Evolutionary conservation across 2,888 invertebrate species (phyloP).

Genomic region (Eurytoma californica): DNA sequence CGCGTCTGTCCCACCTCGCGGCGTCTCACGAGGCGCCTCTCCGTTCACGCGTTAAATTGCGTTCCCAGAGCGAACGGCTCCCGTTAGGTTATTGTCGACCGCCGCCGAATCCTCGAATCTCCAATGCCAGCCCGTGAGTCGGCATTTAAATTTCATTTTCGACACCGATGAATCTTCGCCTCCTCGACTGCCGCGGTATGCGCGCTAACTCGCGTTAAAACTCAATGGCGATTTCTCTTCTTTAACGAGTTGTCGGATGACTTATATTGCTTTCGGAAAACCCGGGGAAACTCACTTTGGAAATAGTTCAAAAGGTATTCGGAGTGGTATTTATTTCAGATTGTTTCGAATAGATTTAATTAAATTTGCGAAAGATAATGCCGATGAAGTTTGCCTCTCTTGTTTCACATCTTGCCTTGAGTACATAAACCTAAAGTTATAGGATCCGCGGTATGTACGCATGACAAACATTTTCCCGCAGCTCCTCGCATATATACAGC

Average conservation of each 20-base stretch:
- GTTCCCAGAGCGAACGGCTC: not conserved
- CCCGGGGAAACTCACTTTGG: too few relatives aligned
- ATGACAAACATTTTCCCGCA: not conserved
- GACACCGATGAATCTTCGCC: slow-evolving; percentile 5
- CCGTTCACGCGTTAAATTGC: slow-evolving; percentile 31
- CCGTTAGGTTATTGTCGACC: too few relatives aligned
- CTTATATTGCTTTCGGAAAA: not conserved
- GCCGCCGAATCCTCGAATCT: too few relatives aligned
- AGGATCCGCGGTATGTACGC: not conserved
- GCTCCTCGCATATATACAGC: not conserved
- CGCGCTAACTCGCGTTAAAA: not conserved
- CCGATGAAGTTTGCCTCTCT: not conserved
- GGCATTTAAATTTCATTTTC: not conserved
- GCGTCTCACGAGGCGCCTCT: not conserved
- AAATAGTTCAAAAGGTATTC: too few relatives aligned
- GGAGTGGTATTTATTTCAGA: too few relatives aligned
- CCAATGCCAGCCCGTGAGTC: not conserved
- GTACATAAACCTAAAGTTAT: not conserved
- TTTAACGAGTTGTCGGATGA: not conserved
- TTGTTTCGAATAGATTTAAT: too few relatives aligned
- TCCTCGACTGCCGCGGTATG: not conserved
- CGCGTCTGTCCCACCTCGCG: not conserved
- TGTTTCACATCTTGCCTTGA: slow-evolving; percentile 1
- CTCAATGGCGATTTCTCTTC: too few relatives aligned
- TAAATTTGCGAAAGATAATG: not conserved